Percentiles rank a stretch among this genome's conserved stretches.
Evolutionary conservation across 2,797 vertebrate species (phyloP).

Genomic region (Trematomus bernacchii): DNA sequence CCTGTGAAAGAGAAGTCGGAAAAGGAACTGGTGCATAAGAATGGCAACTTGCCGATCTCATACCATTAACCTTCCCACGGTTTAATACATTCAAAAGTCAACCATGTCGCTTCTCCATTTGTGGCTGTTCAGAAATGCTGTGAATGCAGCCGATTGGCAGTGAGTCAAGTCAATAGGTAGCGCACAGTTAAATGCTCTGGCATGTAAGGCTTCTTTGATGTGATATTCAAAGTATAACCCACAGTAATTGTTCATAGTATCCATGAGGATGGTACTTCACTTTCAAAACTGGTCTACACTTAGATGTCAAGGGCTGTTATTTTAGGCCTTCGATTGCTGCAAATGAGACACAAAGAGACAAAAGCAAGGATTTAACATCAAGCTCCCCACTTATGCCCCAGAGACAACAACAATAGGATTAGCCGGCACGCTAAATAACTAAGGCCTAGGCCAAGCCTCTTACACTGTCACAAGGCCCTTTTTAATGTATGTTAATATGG

Average conservation of each 20-base stretch:
- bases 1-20: conserved; percentile 12
- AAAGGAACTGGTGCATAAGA: conserved; percentile 21
- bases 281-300: conserved; percentile 50
- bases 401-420: conserved; percentile 76
- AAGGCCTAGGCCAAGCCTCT: conserved; percentile 63
- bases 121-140: conserved; percentile 23
- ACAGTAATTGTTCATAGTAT: conserved; percentile 16
- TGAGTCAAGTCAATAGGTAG: conserved; percentile 1
- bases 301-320: conserved; percentile 46
- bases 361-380: conserved; percentile 65
- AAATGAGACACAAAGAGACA: conserved; percentile 59
- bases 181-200: conserved; percentile 5
- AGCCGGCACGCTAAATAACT: conserved; percentile 60
- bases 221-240: conserved; percentile 6
- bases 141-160: conserved; percentile 21
- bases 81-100: conserved; percentile 28
- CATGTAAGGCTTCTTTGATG: conserved; percentile 24
- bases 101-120: conserved; percentile 31
- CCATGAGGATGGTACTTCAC: conserved; percentile 23
- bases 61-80: conserved; percentile 33
- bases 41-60: conserved; percentile 38
- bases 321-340: conserved; percentile 44
- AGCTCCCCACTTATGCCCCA: conserved; percentile 62
- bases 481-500: conserved; percentile 51
- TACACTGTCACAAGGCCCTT: conserved; percentile 55